phyloP scores from a whole-genome alignment of 2,113 vertebrate species.

The Daubentonia madagascariensis region DNA sequence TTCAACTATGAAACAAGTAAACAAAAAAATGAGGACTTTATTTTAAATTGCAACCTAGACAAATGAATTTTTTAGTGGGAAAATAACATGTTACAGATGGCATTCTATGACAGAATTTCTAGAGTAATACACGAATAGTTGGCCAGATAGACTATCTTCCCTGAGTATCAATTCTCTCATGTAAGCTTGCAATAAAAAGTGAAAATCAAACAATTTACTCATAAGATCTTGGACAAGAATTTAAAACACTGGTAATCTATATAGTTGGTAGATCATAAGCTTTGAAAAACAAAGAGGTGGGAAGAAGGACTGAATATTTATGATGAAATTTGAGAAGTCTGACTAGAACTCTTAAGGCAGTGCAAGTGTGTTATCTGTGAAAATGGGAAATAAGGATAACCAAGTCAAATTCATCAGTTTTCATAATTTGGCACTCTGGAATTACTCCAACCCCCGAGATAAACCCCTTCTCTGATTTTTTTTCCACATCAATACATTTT shows the following conservation, averaged over 20 bases:
- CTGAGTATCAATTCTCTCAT: background rate
- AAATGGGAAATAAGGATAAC: background rate
- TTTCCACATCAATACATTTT: background rate
- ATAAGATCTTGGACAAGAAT: background rate
- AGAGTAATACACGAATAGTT: background rate
- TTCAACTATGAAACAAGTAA: background rate
- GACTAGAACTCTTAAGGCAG: background rate
- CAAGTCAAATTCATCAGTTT: background rate
- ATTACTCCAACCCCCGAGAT: background rate
- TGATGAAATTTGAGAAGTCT: background rate
- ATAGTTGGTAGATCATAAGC: background rate
- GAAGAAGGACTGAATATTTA: background rate
- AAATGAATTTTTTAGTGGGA: background rate
- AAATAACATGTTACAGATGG: background rate
- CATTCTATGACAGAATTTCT: background rate
- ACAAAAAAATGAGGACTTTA: background rate
- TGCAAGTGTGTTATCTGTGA: background rate
- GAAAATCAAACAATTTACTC: background rate
- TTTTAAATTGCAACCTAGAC: background rate
- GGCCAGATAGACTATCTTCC: background rate
- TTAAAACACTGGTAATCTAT: background rate
- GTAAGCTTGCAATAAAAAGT: background rate
- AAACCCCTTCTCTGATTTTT: background rate
- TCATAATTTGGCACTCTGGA: background rate
- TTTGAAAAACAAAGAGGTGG: background rate